Evolutionary conservation across 1,140 invertebrate genomes (phyloP), one percentile per base, ranked within the genome.

Genomic region (Drosophila orena): DNA sequence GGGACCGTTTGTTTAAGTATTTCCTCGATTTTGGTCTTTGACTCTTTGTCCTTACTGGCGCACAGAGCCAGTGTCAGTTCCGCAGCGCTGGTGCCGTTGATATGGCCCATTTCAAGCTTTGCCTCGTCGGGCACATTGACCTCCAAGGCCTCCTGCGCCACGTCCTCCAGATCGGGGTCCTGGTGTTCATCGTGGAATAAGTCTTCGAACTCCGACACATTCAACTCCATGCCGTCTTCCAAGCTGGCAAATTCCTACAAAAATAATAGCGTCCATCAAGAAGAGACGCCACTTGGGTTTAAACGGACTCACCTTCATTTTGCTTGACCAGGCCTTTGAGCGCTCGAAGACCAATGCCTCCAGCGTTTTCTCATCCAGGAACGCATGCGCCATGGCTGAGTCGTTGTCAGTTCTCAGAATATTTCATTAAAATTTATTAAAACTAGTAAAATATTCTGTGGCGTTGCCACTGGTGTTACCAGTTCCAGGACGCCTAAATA

Each of bases 1-100:
- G 90, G 90, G 17, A 81, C n/a, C 0, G 90, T 91, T 53, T 89
- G 71, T 30, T 91, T 75, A 1, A 91, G 42, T 5, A 91, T 77
- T 40, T 89, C 64, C 34, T 81, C 44, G 11, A 85, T 57, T 24
- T 80, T 71, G 10, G 37, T 55, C 35, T 64, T 64, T 22, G 35
- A 30, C 22, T 54, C 65, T 22, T 79, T 66, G 11, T 84, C 61
- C 15, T 79, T 64, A 1, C 57, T 65, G 0, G 43, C 54, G 42
- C 54, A 77, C 6, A 89, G 47, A 38, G 89, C 66, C 7, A 60
- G 30, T 0, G 77, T 84, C 2, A 89, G 22, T 7, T 89, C 79
- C 0, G 77, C 37, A 27, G 66, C 53, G 30, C 56, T 68, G 72
- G 61, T 69, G 24, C 66, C 54, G 17, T 73, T 57, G 3, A 77